Conservation (phyloP, 2,888 invertebrate genomes). For the Nycteola revayana region DNA sequence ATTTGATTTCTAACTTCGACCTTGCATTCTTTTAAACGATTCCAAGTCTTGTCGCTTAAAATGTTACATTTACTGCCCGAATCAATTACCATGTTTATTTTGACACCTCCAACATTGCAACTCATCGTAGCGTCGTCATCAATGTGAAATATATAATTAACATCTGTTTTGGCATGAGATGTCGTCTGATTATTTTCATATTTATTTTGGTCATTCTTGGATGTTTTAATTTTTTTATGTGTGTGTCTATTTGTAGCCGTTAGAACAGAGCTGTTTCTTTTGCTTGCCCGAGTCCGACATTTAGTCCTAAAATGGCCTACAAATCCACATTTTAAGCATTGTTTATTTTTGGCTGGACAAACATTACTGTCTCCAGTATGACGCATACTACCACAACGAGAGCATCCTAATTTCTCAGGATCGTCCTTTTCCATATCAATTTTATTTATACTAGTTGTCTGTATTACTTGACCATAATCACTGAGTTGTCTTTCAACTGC, state of each 20-base stretch:
- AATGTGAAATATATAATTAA: conserved; percentile 19
- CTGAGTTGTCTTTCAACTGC: conserved; percentile 6
- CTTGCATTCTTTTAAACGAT: background rate
- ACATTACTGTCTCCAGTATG: conserved; percentile 1
- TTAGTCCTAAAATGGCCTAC: too few relatives aligned
- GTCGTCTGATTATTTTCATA: background rate
- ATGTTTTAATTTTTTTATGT: background rate
- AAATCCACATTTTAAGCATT: too few relatives aligned
- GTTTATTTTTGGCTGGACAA: too few relatives aligned
- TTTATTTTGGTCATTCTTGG: background rate
- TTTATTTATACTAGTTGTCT: conserved; percentile 1
- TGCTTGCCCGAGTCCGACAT: too few relatives aligned
- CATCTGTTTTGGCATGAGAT: background rate
- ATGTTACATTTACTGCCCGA: conserved; percentile 8
- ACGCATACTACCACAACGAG: background rate
- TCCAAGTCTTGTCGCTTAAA: background rate
- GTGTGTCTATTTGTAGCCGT: background rate
- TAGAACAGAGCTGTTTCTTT: too few relatives aligned
- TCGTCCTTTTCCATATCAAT: background rate
- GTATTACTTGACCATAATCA: conserved; percentile 1
- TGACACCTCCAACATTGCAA: conserved; percentile 19
- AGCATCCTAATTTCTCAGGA: background rate
- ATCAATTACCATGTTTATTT: conserved; percentile 23
- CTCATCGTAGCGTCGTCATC: conserved; percentile 9
- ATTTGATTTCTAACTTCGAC: background rate